phyloP scores from a whole-genome alignment of 2,113 vertebrate genomes.

The Butorides virescens region DNA sequence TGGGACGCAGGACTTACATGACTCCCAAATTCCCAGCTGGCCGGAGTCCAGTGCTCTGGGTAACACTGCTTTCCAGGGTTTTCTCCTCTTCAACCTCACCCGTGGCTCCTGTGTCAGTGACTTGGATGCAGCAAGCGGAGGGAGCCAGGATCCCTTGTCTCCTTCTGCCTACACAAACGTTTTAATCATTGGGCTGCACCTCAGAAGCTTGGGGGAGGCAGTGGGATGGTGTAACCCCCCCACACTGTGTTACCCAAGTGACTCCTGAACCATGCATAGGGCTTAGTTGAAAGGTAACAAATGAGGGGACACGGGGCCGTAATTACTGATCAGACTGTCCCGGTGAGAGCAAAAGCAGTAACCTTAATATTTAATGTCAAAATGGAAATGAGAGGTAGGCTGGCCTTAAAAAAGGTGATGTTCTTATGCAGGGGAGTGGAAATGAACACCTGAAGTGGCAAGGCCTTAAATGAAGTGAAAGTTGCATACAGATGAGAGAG shows the following conservation, averaged over 20 bases:
- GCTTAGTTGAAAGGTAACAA: background rate
- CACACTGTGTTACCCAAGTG: accelerated
- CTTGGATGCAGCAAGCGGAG: background rate
- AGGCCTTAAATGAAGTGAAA: background rate
- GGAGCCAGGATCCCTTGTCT: background rate
- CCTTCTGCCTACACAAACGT: background rate
- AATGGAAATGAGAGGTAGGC: background rate
- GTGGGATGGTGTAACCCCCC: background rate
- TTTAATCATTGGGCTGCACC: background rate
- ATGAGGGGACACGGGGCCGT: background rate
- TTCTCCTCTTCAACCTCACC: constrained; percentile 13
- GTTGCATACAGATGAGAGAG: background rate
- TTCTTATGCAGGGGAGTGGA: background rate
- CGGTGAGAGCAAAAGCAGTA: background rate
- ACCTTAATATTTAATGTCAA: background rate
- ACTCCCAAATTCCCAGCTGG: constrained; percentile 35
- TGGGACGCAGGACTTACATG: constrained; percentile 21
- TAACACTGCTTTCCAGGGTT: constrained; percentile 46
- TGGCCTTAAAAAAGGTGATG: background rate
- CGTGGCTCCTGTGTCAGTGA: constrained; percentile 28
- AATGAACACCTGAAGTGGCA: background rate
- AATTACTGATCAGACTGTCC: background rate
- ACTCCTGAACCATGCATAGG: accelerated
- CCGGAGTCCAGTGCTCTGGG: background rate
- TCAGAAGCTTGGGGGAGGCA: background rate